phyloP scores from a whole-genome alignment of 1,140 invertebrate genomes.

The Trigoniulus corallinus region DNA sequence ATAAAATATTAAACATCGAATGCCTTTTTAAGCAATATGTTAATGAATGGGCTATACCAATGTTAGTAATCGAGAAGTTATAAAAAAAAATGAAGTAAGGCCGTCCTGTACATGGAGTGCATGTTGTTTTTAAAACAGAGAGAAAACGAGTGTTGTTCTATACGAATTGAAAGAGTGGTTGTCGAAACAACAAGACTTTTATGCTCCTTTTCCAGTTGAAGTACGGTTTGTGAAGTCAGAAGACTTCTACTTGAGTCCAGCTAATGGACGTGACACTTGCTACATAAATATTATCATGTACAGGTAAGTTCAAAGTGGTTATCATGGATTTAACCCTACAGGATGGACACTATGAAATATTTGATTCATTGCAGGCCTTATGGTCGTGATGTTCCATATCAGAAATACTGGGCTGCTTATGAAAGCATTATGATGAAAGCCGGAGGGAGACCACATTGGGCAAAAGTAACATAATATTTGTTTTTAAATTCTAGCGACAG shows the following conservation, averaged over 20 bases:
- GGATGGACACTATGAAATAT: background rate
- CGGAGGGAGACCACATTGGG: slow-evolving; percentile 25
- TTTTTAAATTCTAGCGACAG: too few relatives aligned
- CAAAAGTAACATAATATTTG: slow-evolving; percentile 18
- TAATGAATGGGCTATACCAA: slow-evolving; percentile 26
- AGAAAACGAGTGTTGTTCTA: slow-evolving; percentile 20
- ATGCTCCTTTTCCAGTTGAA: slow-evolving; percentile 26
- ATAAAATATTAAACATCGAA: slow-evolving; percentile 26
- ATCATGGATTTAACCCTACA: too few relatives aligned
- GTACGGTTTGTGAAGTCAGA: slow-evolving; percentile 25
- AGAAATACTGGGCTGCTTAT: slow-evolving; percentile 20
- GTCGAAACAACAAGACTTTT: slow-evolving; percentile 11
- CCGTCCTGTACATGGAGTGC: background rate
- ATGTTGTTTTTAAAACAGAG: slow-evolving; percentile 16
- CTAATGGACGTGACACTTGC: slow-evolving; percentile 21
- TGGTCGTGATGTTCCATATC: slow-evolving; percentile 17
- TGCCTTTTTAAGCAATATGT: slow-evolving; percentile 27
- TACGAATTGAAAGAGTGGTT: slow-evolving; percentile 20
- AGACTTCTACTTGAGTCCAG: slow-evolving; percentile 24
- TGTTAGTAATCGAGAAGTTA: slow-evolving; percentile 14
- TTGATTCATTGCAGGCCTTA: slow-evolving; percentile 18
- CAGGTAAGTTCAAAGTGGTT: slow-evolving; percentile 13
- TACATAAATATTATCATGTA: slow-evolving; percentile 28
- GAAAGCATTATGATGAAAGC: slow-evolving; percentile 18
- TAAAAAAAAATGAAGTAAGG: background rate